Base-by-base conservation (phyloP, 2,888 invertebrate genomes). In the Himalopsyche tibetana region DNA sequence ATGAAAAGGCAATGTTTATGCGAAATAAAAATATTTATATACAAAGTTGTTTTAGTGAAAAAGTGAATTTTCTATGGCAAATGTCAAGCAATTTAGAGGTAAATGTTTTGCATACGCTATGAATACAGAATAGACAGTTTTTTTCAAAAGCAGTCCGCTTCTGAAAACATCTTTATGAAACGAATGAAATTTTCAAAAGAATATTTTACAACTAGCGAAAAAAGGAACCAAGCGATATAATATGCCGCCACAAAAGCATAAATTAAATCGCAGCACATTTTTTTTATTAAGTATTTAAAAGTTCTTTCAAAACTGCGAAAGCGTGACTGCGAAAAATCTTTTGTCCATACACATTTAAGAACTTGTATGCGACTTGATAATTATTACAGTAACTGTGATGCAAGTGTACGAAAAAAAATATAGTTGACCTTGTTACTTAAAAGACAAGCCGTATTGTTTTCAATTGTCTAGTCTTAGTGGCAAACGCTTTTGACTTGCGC, bases 81-180 rank as follows among this genome's bases (percentile, higher is more conserved):
- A 87, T 87, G 85, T 87, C 86, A 83, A 87, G 84, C 87, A 86
- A 87, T 87, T 86, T 84, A 55, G 84, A 86, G 84, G 87, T 86
- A 87, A 87, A 86, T 84, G 87, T 87, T 87, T 87, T 87, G 86
- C 87, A 84, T 87, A 84, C 84, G 87, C 85, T 74, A 83, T 86
- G 87, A 87, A 87, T 87, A 86, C 87, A 84, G 84, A 86, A 80
- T 83, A 83, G 79, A 63, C 86, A 84, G 81, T 83, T 85, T 87
- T 51, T 86, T 87, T 85, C 74, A 83, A 84, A 87, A 69, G 81
- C 86, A 86, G 83, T 80, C 84, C 42, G 84, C 80, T 40, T 40
- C 51, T 82, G 63, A 82, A 69, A 86, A 86, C 56, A 15, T n/a
- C n/a, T 51, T 19, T 63, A 80, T 86, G 42, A 38, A 55, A 42